Evolutionary conservation across 2,113 vertebrate genomes (phyloP).

Genomic region (Hipposideros armiger): DNA sequence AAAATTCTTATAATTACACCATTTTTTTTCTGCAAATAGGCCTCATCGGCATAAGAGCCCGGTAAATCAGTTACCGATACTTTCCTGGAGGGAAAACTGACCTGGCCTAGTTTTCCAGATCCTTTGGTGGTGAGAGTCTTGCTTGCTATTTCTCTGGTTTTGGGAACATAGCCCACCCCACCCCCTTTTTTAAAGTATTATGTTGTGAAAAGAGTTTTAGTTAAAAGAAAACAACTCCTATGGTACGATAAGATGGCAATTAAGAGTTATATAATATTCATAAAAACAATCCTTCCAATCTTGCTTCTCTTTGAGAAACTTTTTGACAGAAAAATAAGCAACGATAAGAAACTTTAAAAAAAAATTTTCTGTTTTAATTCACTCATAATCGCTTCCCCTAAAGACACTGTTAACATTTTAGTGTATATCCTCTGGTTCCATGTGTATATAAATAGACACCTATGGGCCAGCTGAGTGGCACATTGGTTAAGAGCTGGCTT

Average conservation of each 20-base stretch:
- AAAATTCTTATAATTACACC: slow-evolving; percentile 58
- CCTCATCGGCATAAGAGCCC: slow-evolving; percentile 15
- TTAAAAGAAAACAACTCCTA: slow-evolving; percentile 37
- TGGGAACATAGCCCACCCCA: neutral
- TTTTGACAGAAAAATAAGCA: slow-evolving; percentile 48
- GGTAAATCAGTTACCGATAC: slow-evolving; percentile 28
- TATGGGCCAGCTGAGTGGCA: too few relatives aligned
- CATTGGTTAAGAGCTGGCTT: too few relatives aligned
- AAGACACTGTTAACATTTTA: neutral
- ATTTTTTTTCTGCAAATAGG: slow-evolving; percentile 56
- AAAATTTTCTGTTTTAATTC: too few relatives aligned
- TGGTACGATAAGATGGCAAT: slow-evolving; percentile 25
- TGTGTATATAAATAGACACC: neutral
- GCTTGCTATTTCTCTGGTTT: slow-evolving; percentile 46
- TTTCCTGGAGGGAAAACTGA: neutral
- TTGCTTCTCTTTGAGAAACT: neutral
- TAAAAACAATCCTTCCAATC: neutral
- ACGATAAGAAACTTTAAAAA: neutral
- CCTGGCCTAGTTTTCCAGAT: neutral
- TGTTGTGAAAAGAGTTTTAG: slow-evolving; percentile 1
- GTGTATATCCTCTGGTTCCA: neutral
- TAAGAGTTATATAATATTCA: slow-evolving; percentile 3
- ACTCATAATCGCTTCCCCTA: neutral
- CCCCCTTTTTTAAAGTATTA: neutral
- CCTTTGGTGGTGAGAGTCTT: neutral